Conservation (phyloP, 92 coral and sea anemone species). For the Micromussa lordhowensis region DNA sequence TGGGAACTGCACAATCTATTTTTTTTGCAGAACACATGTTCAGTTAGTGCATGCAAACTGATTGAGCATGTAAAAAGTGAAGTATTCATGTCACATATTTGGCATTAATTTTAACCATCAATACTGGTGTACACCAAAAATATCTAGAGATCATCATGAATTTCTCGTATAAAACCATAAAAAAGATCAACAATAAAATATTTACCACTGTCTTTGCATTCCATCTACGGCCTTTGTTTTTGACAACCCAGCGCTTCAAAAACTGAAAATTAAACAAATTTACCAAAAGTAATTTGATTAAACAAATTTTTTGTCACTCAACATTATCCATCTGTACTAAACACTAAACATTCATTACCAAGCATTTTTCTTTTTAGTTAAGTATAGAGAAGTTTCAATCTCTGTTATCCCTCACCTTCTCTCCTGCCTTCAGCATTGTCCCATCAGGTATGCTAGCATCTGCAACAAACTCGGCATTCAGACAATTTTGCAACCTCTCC, state of each 20-base stretch:
- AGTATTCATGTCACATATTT: no score
- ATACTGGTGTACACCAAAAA: no score
- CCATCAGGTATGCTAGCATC: slow-evolving; percentile 98
- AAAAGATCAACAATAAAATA: not conserved
- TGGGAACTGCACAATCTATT: no score
- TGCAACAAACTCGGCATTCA: slow-evolving; percentile 70
- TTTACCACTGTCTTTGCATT: slow-evolving; percentile 77
- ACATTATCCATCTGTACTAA: no score
- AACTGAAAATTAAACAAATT: slow-evolving; percentile 58
- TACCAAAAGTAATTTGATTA: not conserved
- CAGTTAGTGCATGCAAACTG: no score
- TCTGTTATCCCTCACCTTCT: slow-evolving; percentile 58
- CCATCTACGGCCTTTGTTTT: slow-evolving; percentile 90
- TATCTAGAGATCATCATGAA: no score
- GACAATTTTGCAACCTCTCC: slow-evolving; percentile 45
- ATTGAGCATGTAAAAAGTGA: no score
- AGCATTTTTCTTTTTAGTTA: not conserved
- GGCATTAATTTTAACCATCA: no score
- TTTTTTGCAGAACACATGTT: no score
- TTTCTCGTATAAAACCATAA: no score
- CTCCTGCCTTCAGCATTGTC: slow-evolving; percentile 70
- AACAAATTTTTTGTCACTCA: not conserved
- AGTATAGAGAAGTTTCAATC: not conserved
- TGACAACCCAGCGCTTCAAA: slow-evolving; percentile 84
- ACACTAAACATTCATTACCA: not conserved